Conservation (phyloP, 2,888 invertebrate species). For the Helobdella robusta region DNA sequence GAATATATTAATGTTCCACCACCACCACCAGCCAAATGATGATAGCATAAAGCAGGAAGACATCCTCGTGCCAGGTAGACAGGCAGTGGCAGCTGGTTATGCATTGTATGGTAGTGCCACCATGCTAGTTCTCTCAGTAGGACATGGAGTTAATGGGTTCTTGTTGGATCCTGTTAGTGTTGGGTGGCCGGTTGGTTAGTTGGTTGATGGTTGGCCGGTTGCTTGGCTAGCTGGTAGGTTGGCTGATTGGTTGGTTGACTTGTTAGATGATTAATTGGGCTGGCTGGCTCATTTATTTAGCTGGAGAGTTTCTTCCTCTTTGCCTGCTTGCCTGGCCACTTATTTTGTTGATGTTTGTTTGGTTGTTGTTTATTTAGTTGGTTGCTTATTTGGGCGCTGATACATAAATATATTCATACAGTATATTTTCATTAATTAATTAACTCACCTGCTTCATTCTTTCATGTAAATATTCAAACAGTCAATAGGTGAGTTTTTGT, state of each 20-base stretch:
- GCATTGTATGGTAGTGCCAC: conserved; percentile 82
- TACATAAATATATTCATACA: no score
- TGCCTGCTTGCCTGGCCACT: background rate
- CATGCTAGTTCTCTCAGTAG: conserved; percentile 71
- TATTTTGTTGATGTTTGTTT: background rate
- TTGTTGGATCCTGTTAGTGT: conserved; percentile 60
- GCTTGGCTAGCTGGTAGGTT: no score
- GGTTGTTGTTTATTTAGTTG: background rate
- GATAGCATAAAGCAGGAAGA: conserved; percentile 60
- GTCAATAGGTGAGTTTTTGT: conserved; percentile 60
- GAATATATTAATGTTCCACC: background rate
- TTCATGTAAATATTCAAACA: no score
- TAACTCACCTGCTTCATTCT: no score
- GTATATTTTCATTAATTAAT: no score
- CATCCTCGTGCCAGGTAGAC: conserved; percentile 72
- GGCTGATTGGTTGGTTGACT: no score
- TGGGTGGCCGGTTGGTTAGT: background rate
- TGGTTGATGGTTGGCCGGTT: no score
- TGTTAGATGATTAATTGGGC: no score
- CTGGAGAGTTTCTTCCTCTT: no score
- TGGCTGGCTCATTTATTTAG: no score
- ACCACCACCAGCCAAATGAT: conserved; percentile 40
- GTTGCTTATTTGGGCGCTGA: no score
- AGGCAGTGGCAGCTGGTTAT: conserved; percentile 86
- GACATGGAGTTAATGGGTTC: conserved; percentile 69